Base-by-base conservation (phyloP, 1,140 invertebrate genomes). In the Orchestia grillus region DNA sequence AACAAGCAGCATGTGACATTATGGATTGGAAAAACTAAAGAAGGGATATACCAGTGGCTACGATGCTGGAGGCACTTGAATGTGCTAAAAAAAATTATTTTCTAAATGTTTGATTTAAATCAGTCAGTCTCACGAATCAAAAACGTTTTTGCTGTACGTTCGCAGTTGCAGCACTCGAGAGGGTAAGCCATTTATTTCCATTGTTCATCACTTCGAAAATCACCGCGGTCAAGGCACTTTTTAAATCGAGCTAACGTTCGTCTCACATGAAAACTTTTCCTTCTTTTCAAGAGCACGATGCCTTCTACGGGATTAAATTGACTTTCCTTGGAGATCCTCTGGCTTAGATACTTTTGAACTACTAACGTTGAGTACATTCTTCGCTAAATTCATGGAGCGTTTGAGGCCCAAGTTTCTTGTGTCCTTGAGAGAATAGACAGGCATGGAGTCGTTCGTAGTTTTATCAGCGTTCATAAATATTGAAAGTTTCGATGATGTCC, bases 401-500 rank as follows among this genome's bases (percentile, higher is more conserved):
- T 77, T 77, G 62, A 77, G 62, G 62, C 28, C 62, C 15, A 77
- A 77, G 11, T 77, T 77, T 77, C 62, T 77, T 77, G 11, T 77
- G 62, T 77, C 36, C 62, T 77, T 77, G 62, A 77, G 62, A 77
- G 62, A 77, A 77, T 36, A 77, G 62, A 77, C 62, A 77, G 62
- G 62, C 62, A 36, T 77, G 28, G 28, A 77, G 36, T 77, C 62
- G 62, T 77, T 77, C 62, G 11, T 77, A 77, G 62, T 77, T 77
- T 77, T 77, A 77, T 77, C 62, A 77, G 62, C 62, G 62, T 23
- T 77, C 62, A 77, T 77, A 77, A 77, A 77, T 77, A 77, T 77
- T 77, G 62, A 36, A 77, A 77, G 62, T 77, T 77, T 77, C 62
- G 62, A 77, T 77, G 62, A 77, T 77, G 62, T 77, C 62, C 62